Percentiles rank a stretch among this genome's conserved stretches.
Evolutionary conservation across 2,797 vertebrate species (phyloP).

Genomic region (Momotus momota): DNA sequence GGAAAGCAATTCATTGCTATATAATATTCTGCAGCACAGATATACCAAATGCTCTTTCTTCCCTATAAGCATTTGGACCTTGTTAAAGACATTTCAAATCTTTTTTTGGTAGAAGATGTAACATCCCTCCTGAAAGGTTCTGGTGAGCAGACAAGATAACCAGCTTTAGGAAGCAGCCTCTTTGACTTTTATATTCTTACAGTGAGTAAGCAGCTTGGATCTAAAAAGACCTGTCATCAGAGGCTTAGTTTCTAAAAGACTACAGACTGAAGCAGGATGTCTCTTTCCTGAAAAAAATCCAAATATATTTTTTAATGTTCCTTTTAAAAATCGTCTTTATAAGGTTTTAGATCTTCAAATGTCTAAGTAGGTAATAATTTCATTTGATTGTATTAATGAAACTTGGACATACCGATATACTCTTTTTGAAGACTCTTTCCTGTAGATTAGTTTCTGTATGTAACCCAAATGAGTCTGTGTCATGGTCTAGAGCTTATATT

Average conservation of each 20-base stretch:
- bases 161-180: not conserved
- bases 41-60: not conserved
- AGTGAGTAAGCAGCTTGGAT: not conserved
- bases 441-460: not conserved
- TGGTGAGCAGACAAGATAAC: not conserved
- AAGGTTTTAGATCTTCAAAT: not conserved
- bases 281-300: not conserved
- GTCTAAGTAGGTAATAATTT: not conserved
- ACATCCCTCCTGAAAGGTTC: not conserved
- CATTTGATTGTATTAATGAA: not conserved
- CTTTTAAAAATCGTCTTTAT: not conserved
- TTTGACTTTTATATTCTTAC: not conserved
- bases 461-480: not conserved
- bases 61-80: not conserved
- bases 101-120: not conserved
- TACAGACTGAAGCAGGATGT: not conserved
- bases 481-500: not conserved
- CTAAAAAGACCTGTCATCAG: not conserved
- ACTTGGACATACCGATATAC: not conserved
- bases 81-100: not conserved
- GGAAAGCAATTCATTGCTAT: not conserved
- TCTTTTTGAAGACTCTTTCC: not conserved
- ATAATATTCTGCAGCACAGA: not conserved
- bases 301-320: not conserved
- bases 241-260: not conserved